phyloP scores from a whole-genome alignment of 2,888 invertebrate genomes.

The Orchesellides sinensis region DNA sequence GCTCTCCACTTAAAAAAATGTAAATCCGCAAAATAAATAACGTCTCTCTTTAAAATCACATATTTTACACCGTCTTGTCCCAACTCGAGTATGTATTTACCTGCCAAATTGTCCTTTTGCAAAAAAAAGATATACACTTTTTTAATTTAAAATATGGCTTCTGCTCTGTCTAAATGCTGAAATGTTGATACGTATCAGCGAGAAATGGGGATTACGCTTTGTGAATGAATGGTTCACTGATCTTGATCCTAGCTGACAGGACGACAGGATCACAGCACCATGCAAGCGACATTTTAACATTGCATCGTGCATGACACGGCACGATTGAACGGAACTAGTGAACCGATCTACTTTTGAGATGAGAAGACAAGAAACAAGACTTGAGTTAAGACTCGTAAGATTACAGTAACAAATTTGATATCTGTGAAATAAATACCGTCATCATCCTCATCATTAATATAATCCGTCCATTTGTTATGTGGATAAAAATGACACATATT shows the following conservation, averaged over 20 bases:
- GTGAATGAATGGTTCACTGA: conserved; percentile 25
- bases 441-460: conserved; percentile 3
- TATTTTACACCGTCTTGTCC: background rate
- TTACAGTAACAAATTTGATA: too few relatives aligned
- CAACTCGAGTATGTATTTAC: background rate
- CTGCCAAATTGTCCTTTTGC: conserved; percentile 13
- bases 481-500: conserved; percentile 6
- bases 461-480: background rate
- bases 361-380: too few relatives aligned
- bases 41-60: background rate
- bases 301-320: background rate
- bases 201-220: conserved; percentile 14
- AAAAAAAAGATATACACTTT: background rate
- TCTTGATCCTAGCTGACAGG: conserved; percentile 35
- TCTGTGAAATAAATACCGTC: background rate
- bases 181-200: conserved; percentile 11
- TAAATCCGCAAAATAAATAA: background rate
- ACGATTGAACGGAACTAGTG: background rate
- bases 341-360: too few relatives aligned
- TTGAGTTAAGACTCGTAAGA: too few relatives aligned
- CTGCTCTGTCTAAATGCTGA: background rate
- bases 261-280: conserved; percentile 8
- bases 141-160: background rate
- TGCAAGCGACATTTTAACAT: background rate
- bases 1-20: background rate